phyloP scores from a whole-genome alignment of 2,113 vertebrate genomes.

The Rhizomys pruinosus region DNA sequence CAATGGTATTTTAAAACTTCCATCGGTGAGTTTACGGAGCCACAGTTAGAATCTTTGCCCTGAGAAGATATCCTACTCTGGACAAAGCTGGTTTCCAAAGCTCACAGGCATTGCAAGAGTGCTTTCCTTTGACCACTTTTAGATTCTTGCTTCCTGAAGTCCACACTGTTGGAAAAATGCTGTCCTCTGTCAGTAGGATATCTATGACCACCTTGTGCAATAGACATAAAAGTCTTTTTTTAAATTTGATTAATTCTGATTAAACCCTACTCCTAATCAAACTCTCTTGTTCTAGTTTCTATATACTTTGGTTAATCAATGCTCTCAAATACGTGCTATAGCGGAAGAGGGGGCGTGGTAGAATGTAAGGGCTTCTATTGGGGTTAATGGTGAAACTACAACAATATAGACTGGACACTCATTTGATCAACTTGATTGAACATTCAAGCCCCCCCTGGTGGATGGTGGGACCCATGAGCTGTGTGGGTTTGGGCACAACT shows the following conservation, averaged over 20 bases:
- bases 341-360: too few relatives aligned
- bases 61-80: background rate
- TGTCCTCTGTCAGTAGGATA: background rate
- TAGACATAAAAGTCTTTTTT: too few relatives aligned
- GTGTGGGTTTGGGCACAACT: too few relatives aligned
- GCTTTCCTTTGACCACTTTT: background rate
- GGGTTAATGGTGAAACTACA: too few relatives aligned
- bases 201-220: background rate
- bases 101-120: background rate
- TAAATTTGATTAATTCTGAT: background rate
- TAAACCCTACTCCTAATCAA: background rate
- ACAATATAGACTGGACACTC: too few relatives aligned
- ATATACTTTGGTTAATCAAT: background rate
- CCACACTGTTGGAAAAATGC: background rate
- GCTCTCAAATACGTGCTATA: background rate
- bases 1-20: background rate
- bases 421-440: too few relatives aligned
- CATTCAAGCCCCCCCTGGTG: too few relatives aligned
- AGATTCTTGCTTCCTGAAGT: background rate
- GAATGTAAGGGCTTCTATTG: too few relatives aligned
- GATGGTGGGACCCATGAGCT: too few relatives aligned
- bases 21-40: background rate
- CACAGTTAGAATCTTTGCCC: background rate
- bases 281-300: background rate
- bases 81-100: background rate